Evolutionary conservation across 2,888 invertebrate genomes (phyloP), one percentile per base, ranked within the genome.

Genomic region (Plebejus melissa): DNA sequence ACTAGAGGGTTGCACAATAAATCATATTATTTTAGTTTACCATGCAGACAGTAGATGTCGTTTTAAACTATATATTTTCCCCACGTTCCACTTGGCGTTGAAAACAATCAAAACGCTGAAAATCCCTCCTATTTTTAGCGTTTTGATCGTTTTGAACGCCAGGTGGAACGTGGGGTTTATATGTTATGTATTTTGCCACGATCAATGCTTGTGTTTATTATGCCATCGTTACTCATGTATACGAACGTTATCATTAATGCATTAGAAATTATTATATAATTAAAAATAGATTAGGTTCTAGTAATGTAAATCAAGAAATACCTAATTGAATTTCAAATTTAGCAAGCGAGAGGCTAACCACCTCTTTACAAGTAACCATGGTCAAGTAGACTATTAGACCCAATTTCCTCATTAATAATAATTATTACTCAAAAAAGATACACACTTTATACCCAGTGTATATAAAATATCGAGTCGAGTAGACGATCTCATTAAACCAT

Each of bases 201-300:
- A 5, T 13, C 32, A 32, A 11, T 11, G 4, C 28, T 65, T 13
- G 65, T 28, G 13, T 65, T 65, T 65, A 65, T 32, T 65, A 32
- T 32, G 11, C 32, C 32, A 32, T 32, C 13, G 7, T 57, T 57
- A 22, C 28, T 32, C 11, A 32, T 13, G 65, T 4, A 65, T 11
- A 60, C 11, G 22, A 60, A 11, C 60, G 60, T 60, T 60, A 60
- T 65, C 65, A 4, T 65, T 28, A 32, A 32, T 65, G 32, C 32
- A 65, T 32, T 65, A 13, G 65, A 5, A 13, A 13, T 65, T 65
- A 65, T 28, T 0, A 22, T 60, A 65, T 65, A 32, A 65, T 65
- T 65, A 65, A 65, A 32, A 32, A 65, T 65, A 65, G 65, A 65
- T 65, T 32, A 28, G 13, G 32, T 65, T 65, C 65, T 32, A 65